phyloP scores from a whole-genome alignment of 2,797 vertebrate species.

The Mallotus villosus region DNA sequence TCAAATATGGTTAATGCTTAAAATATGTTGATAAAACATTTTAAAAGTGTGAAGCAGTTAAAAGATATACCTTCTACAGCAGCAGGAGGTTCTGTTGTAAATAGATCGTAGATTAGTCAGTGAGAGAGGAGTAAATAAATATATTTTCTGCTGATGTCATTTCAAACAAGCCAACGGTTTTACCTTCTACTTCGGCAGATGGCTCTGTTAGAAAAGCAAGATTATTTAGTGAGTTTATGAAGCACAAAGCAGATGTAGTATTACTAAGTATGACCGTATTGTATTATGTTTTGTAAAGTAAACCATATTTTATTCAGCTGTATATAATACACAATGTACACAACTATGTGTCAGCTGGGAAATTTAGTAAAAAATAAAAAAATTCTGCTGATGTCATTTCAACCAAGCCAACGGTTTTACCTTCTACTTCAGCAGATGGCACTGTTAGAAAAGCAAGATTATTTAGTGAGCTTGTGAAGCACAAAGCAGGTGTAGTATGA shows the following conservation, averaged over 20 bases:
- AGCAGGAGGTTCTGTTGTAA: slow-evolving; percentile 14
- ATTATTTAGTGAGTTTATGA: slow-evolving; percentile 16
- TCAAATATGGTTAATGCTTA: not conserved
- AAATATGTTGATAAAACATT: not conserved
- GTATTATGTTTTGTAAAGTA: too few relatives aligned
- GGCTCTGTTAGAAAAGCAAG: slow-evolving; percentile 24
- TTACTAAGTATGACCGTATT: not conserved
- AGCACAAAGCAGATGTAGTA: not conserved
- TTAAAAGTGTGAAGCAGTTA: not conserved
- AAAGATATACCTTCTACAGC: slow-evolving; percentile 25
- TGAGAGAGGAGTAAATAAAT: not conserved
- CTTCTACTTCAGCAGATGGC: slow-evolving; percentile 21
- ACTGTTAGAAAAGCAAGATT: slow-evolving; percentile 26
- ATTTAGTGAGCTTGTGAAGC: slow-evolving; percentile 9
- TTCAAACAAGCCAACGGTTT: not conserved
- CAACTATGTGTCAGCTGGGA: not conserved
- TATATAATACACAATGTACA: not conserved
- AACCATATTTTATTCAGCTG: not conserved
- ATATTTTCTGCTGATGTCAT: not conserved
- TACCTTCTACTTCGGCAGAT: slow-evolving; percentile 28
- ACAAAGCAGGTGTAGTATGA: not conserved
- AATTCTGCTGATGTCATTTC: not conserved
- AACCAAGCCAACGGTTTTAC: slow-evolving; percentile 10
- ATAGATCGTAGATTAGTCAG: slow-evolving; percentile 7
- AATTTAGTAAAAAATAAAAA: too few relatives aligned